These are phyloP conservation scores for Psix sp. DNA, from an alignment of 1,140 invertebrate species.

Conservation along the genomic window DNA sequence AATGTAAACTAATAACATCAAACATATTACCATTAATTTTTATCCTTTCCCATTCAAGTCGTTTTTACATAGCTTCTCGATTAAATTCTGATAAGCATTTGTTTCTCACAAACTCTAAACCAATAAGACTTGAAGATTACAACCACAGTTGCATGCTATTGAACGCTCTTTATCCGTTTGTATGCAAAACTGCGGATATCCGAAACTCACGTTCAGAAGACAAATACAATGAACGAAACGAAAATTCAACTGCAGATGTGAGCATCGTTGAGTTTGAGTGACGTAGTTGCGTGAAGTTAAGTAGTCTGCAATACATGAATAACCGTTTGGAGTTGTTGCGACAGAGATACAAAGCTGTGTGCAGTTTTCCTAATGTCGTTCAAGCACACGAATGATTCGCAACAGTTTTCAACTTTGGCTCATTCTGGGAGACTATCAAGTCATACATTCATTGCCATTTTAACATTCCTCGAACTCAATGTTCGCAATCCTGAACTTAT, in stretches of 20 bases:
- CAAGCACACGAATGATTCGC: conserved; percentile 20
- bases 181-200: conserved; percentile 5
- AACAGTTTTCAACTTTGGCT: conserved; percentile 36
- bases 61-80: no score
- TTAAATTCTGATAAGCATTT: no score
- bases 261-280: conserved; percentile 1
- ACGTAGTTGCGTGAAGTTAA: conserved; percentile 35
- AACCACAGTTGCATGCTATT: no score
- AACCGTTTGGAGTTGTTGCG: conserved; percentile 13
- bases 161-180: conserved; percentile 22
- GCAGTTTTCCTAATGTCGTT: conserved; percentile 22
- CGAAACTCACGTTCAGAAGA: conserved; percentile 10
- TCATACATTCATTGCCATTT: conserved; percentile 19
- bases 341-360: conserved; percentile 7
- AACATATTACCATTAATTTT: no score
- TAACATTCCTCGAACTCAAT: conserved; percentile 9
- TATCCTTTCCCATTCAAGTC: no score
- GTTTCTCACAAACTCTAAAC: no score
- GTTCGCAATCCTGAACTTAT: conserved; percentile 35
- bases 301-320: conserved; percentile 39
- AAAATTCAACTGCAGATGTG: conserved; percentile 16
- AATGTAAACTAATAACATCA: no score
- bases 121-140: no score
- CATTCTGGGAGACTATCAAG: conserved; percentile 23
- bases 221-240: conserved; percentile 27